Conservation (phyloP, 35 echinoderm and acorn worm species). For the Ophioderma brevispina region DNA sequence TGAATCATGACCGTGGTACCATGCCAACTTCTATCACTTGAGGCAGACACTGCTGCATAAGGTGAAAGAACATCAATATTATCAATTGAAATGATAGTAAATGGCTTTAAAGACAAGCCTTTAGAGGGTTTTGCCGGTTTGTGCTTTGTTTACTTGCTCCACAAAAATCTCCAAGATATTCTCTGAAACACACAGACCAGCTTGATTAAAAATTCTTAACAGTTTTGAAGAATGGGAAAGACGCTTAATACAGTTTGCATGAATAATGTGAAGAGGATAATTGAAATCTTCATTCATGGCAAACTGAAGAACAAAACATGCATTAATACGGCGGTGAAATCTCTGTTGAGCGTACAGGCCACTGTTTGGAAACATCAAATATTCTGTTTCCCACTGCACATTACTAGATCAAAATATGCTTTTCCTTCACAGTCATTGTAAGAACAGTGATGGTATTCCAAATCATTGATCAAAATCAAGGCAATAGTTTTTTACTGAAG, state of each 20-base stretch:
- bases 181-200: not conserved
- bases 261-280: not conserved
- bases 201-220: not conserved
- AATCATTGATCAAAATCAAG: not conserved
- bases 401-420: not conserved
- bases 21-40: not conserved
- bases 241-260: not conserved
- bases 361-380: not conserved
- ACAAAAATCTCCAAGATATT: not conserved
- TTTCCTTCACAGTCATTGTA: not conserved
- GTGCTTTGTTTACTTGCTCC: not conserved
- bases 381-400: not conserved
- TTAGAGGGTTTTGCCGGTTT: not conserved
- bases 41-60: not conserved
- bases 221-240: not conserved
- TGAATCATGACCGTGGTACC: not conserved
- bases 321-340: not conserved
- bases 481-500: not conserved
- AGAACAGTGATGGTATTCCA: not conserved
- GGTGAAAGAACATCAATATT: not conserved
- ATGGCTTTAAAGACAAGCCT: not conserved
- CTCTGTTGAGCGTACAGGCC: not conserved
- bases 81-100: not conserved
- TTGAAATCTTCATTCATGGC: not conserved
- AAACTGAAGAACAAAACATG: not conserved